phyloP scores from a whole-genome alignment of 2,797 vertebrate genomes.

The Urophycis tenuis region DNA sequence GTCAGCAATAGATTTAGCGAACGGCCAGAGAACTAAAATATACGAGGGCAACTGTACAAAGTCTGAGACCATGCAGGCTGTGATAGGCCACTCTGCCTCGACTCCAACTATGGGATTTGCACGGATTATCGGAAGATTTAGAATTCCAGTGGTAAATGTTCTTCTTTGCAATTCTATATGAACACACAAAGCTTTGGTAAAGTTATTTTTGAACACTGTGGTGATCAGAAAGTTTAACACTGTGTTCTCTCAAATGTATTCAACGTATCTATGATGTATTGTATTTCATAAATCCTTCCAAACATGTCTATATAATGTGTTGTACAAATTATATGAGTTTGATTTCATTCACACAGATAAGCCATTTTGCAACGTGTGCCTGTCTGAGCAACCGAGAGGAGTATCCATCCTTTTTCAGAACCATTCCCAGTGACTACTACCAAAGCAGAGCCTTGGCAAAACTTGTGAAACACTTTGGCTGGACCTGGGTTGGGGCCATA shows the following conservation, averaged over 20 bases:
- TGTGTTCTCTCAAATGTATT: background rate
- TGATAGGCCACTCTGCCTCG: slow-evolving; percentile 61
- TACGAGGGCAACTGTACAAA: slow-evolving; percentile 41
- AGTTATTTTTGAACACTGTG: background rate
- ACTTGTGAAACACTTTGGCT: slow-evolving; percentile 52
- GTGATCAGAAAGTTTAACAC: background rate
- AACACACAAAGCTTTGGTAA: background rate
- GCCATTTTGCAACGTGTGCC: slow-evolving; percentile 58
- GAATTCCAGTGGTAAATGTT: slow-evolving; percentile 52
- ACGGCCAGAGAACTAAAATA: slow-evolving; percentile 31
- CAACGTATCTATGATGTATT: background rate
- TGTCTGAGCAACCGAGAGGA: slow-evolving; percentile 55
- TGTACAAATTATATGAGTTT: background rate
- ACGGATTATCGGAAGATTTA: slow-evolving; percentile 45
- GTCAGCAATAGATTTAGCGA: slow-evolving; percentile 54
- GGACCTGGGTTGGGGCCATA: slow-evolving; percentile 57
- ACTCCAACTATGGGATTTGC: slow-evolving; percentile 58
- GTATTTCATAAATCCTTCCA: background rate
- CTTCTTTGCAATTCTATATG: background rate
- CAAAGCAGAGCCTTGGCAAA: slow-evolving; percentile 56
- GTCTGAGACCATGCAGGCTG: slow-evolving; percentile 44
- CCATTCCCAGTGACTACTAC: slow-evolving; percentile 57
- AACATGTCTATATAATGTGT: background rate
- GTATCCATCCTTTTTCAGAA: slow-evolving; percentile 58
- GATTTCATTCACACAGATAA: slow-evolving; percentile 40